These are phyloP conservation scores for Numenius phaeopus DNA, from an alignment of 2,797 vertebrate genomes.

Conservation along the genomic window DNA sequence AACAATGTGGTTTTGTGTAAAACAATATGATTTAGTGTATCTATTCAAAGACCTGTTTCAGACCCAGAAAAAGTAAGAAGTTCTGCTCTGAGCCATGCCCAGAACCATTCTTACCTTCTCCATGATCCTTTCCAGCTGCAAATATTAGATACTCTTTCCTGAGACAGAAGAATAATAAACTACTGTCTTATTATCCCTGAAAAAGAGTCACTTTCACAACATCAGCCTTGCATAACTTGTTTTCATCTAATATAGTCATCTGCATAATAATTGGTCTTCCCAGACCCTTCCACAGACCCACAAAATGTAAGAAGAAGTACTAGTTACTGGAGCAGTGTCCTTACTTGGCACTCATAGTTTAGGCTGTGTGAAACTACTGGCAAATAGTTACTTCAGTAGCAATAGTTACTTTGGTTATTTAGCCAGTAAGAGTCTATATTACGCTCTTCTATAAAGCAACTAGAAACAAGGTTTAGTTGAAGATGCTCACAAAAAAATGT, in stretches of 20 bases:
- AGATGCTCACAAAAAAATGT: not conserved
- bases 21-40: not conserved
- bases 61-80: not conserved
- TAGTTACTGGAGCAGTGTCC: not conserved
- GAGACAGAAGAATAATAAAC: not conserved
- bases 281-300: not conserved
- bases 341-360: not conserved
- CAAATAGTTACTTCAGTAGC: not conserved
- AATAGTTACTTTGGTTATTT: not conserved
- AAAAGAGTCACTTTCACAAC: not conserved
- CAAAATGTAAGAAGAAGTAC: not conserved
- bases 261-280: not conserved
- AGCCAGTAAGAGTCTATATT: not conserved
- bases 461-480: not conserved
- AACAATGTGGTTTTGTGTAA: not conserved
- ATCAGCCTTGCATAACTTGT: not conserved
- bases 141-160: not conserved
- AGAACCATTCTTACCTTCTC: not conserved
- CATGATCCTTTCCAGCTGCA: not conserved
- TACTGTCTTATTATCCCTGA: not conserved
- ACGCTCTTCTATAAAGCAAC: not conserved
- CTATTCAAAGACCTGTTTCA: not conserved
- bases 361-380: not conserved
- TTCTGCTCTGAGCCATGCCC: not conserved
- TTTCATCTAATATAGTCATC: not conserved